Base-by-base conservation (phyloP, 2,113 vertebrate genomes). In the Porphyrio hochstetteri region DNA sequence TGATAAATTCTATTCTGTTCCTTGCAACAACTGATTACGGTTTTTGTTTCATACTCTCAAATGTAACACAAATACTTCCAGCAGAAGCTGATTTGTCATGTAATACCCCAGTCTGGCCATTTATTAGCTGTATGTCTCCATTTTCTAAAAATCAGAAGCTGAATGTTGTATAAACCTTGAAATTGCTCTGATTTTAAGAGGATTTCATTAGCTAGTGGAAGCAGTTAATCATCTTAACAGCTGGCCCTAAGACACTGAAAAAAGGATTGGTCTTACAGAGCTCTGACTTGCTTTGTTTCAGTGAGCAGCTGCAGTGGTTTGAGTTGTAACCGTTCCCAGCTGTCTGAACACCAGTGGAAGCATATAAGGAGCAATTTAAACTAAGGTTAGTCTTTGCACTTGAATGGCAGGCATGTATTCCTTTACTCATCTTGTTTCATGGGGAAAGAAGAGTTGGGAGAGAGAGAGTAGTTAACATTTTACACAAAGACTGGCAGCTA, bases 261-360 rank as follows among this genome's bases (percentile, higher is more conserved):
- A 81, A 83, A 79, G 42, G 60, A n/a, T 2, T 72, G 46, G 59
- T 74, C 28, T 91, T 46, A 13, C 28, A 89, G 69, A 92, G 85
- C 57, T 75, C 75, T 90, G 82, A 52, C 61, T 88, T 40, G 72
- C 81, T 82, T 91, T 80, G 81, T 81, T 40, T 86, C 59, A 19
- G 33, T 6, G 52, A 95, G 87, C 92, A 94, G 96, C 95, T 96
- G 93, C 81, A 86, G 83, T 57, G 69, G 46, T 67, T 24, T 61
- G 48, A 80, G 74, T 7, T 70, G 72, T 65, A 35, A 61, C 71
- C 44, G 18, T 53, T 91, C 55, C 76, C 89, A 81, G 93, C 68
- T 96, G 93, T 3, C 56, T 27, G n/a, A 86, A 63, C 80, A 80
- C 24, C 68, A 65, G 40, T 8, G 13, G 38, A 56, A 86, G 81